Percentiles rank a stretch among this genome's conserved stretches.
phyloP scores from a whole-genome alignment of 2,888 invertebrate species.

The Coremacera marginata region DNA sequence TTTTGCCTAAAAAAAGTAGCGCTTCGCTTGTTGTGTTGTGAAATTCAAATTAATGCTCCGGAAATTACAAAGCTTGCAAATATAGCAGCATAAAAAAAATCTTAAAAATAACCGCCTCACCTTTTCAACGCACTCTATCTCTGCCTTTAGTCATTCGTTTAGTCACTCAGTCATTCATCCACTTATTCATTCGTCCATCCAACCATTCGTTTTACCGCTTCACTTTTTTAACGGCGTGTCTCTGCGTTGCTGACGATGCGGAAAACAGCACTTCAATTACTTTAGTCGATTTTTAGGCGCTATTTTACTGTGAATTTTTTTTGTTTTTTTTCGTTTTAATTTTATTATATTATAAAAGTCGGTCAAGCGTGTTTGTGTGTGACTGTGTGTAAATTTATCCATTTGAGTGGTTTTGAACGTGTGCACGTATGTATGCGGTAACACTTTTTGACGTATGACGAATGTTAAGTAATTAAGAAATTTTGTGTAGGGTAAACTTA shows the following conservation, averaged over 20 bases:
- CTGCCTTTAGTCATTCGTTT: neutral
- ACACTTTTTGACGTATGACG: neutral
- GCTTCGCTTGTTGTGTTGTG: neutral
- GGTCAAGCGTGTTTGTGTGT: neutral
- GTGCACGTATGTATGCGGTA: too few relatives aligned
- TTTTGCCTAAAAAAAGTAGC: neutral
- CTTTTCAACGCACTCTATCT: neutral
- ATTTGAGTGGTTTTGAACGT: neutral
- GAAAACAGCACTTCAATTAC: constrained; percentile 1
- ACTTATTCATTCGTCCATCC: neutral
- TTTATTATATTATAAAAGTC: constrained; percentile 28
- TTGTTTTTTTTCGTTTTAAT: neutral
- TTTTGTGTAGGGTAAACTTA: too few relatives aligned
- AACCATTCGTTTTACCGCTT: too few relatives aligned
- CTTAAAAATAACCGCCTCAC: neutral
- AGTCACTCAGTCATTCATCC: neutral
- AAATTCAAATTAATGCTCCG: constrained; percentile 28
- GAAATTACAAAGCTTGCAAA: constrained; percentile 18
- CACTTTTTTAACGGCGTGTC: neutral
- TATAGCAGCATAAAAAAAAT: constrained; percentile 1
- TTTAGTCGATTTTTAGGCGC: constrained; percentile 5
- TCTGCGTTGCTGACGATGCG: neutral
- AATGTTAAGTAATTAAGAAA: constrained; percentile 6
- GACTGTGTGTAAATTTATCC: neutral
- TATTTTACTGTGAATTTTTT: neutral